These are phyloP conservation scores for Phenganax subtilis DNA, from an alignment of 92 coral and sea anemone genomes.

Conservation along the genomic window DNA sequence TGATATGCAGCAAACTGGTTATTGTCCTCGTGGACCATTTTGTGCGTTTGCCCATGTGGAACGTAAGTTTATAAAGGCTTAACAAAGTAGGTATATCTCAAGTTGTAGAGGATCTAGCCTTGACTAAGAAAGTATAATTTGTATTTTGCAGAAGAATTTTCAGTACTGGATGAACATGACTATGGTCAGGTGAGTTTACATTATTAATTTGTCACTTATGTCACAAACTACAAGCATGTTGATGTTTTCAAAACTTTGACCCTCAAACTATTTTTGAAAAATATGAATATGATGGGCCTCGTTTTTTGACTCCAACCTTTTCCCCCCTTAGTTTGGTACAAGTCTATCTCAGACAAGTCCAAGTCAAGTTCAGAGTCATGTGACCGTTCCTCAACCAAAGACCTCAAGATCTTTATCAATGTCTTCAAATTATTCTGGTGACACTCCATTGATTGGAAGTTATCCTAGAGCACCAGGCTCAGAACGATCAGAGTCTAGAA, in stretches of 20 bases:
- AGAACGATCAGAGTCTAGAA: slow-evolving; percentile 86
- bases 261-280: no score
- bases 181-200: slow-evolving; percentile 27
- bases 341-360: slow-evolving; percentile 32
- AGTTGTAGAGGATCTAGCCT: no score
- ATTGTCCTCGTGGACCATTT: slow-evolving; percentile 97
- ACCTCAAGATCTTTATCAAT: slow-evolving; percentile 86
- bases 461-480: slow-evolving; percentile 98
- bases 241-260: no score
- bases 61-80: slow-evolving; percentile 57
- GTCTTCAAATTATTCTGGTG: slow-evolving; percentile 73
- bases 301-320: background rate
- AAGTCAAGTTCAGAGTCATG: slow-evolving; percentile 20
- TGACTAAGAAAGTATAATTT: background rate
- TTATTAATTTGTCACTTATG: background rate
- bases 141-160: slow-evolving; percentile 35
- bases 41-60: slow-evolving; percentile 99
- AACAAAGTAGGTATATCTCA: no score
- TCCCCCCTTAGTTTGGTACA: slow-evolving; percentile 8
- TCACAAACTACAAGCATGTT: no score
- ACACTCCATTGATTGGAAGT: slow-evolving; percentile 58
- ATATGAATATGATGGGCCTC: background rate
- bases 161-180: slow-evolving; percentile 30
- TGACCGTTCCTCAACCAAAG: slow-evolving; percentile 34
- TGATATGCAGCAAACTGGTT: slow-evolving; percentile 99